Conservation (phyloP, 64 coral and sea anemone species). For the Dendronephthya gigantea region DNA sequence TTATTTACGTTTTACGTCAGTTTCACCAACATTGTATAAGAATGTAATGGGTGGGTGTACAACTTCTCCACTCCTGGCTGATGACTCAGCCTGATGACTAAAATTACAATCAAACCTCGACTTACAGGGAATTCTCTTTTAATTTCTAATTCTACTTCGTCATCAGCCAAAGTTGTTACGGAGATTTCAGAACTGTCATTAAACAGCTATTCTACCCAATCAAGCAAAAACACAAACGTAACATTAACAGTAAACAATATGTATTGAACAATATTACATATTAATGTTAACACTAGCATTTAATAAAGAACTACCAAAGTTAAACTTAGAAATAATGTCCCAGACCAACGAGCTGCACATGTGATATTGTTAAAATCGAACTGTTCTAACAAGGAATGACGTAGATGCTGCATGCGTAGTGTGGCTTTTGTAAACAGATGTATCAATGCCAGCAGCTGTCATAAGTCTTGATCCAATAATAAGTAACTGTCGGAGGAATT, state of each 20-base stretch:
- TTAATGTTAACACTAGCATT: neutral
- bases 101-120: neutral
- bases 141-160: no score
- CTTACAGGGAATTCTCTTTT: no score
- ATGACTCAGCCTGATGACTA: neutral
- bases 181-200: neutral
- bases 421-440: neutral
- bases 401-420: neutral
- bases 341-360: neutral
- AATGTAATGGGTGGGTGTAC: neutral
- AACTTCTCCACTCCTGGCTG: neutral
- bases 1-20: no score
- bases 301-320: neutral
- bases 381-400: neutral
- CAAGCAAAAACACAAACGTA: neutral
- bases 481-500: constrained; percentile 3
- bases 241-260: neutral
- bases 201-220: neutral
- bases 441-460: neutral
- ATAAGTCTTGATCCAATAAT: neutral
- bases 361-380: neutral
- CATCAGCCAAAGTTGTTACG: no score
- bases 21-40: no score
- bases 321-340: neutral
- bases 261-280: neutral